Conservation (phyloP, 2,113 vertebrate species). For the Colossoma macropomum region DNA sequence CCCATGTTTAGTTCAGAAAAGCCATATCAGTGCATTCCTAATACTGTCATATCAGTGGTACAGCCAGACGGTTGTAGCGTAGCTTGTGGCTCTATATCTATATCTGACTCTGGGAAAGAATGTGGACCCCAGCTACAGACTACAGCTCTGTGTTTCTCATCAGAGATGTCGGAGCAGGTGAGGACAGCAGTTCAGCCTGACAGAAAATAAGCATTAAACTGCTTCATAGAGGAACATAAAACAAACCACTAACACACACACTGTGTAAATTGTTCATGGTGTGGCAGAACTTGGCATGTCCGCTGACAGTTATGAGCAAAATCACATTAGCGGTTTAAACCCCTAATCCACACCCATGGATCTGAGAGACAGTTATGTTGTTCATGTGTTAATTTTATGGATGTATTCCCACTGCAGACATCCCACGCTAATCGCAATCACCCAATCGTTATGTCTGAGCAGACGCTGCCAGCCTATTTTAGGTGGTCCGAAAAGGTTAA, state of each 20-base stretch:
- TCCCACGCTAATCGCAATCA: constrained; percentile 47
- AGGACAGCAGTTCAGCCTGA: constrained; percentile 38
- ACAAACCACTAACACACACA: constrained; percentile 1
- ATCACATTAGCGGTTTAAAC: constrained; percentile 48
- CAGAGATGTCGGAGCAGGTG: constrained; percentile 20
- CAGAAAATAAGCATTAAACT: constrained; percentile 30
- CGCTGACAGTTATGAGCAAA: constrained; percentile 41
- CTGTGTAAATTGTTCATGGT: not conserved
- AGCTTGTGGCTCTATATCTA: not conserved
- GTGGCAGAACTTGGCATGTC: not conserved
- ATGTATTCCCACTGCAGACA: constrained; percentile 22
- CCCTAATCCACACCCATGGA: constrained; percentile 6
- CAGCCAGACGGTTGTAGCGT: constrained; percentile 1
- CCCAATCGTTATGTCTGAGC: constrained; percentile 15
- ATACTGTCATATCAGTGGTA: not conserved
- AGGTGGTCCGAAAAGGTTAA: constrained; percentile 34
- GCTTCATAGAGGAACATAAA: constrained; percentile 9
- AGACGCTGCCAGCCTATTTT: constrained; percentile 30
- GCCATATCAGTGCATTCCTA: not conserved
- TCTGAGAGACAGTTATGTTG: not conserved
- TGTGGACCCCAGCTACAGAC: not conserved
- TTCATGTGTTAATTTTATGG: constrained; percentile 12
- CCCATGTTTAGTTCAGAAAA: too few species aligned
- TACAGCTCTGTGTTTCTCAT: constrained; percentile 48
- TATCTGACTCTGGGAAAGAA: constrained; percentile 28